These are phyloP conservation scores for Pipistrellus kuhlii DNA, from an alignment of 2,797 vertebrate genomes.

Conservation along the genomic window DNA sequence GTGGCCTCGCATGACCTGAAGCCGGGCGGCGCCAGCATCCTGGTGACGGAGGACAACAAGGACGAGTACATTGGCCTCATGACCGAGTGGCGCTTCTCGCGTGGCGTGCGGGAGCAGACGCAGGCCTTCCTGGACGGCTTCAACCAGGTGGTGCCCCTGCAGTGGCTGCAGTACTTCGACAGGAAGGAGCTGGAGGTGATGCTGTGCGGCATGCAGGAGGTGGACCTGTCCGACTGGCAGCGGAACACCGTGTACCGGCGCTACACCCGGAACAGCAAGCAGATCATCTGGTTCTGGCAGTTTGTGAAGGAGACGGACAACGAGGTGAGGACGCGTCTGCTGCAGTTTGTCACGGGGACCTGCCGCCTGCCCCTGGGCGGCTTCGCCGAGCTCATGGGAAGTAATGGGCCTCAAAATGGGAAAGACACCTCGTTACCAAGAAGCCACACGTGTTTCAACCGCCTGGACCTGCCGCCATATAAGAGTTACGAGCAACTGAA, in stretches of 20 bases:
- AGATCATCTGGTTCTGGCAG: constrained; percentile 99
- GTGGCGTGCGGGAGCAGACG: too few species aligned
- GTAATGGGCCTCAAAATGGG: constrained; percentile 98
- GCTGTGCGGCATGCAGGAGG: constrained; percentile 99
- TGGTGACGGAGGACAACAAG: too few species aligned
- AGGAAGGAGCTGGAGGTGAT: too few species aligned
- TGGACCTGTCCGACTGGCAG: constrained; percentile 99
- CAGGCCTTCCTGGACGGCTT: too few species aligned
- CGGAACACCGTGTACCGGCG: constrained; percentile 98
- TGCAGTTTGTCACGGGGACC: constrained; percentile 99
- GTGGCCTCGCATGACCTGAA: too few species aligned
- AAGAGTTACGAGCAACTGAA: constrained; percentile 99
- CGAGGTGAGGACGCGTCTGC: constrained; percentile 95
- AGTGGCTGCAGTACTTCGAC: too few species aligned
- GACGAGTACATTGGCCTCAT: too few species aligned
- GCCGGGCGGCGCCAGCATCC: too few species aligned
- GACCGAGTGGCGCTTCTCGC: too few species aligned
- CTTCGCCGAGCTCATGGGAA: constrained; percentile 99
- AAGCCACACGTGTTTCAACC: constrained; percentile 99
- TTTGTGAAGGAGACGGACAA: constrained; percentile 99
- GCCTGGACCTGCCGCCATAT: constrained; percentile 98
- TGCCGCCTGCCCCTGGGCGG: constrained; percentile 97
- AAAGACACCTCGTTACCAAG: constrained; percentile 99
- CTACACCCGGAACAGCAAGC: constrained; percentile 99
- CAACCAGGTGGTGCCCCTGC: too few species aligned